phyloP scores from a whole-genome alignment of 2,113 vertebrate genomes.

The Hyperoodon ampullatus region DNA sequence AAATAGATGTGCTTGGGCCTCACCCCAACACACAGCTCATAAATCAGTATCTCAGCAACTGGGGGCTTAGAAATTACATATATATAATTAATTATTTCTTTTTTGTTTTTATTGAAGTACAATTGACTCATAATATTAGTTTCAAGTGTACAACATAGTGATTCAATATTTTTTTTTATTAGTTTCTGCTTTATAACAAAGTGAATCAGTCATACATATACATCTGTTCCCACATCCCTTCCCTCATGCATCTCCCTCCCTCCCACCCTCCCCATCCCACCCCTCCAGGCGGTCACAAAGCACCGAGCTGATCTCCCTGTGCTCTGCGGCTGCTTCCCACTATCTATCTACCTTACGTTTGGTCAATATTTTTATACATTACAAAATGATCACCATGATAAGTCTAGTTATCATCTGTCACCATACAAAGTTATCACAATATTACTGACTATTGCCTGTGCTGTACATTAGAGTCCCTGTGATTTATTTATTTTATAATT shows the following conservation, averaged over 20 bases:
- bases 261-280: no score
- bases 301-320: no score
- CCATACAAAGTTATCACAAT: background rate
- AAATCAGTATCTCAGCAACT: background rate
- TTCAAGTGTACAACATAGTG: background rate
- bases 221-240: no score
- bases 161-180: background rate
- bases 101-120: background rate
- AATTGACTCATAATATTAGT: background rate
- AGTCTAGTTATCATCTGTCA: background rate
- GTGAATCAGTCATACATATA: no score
- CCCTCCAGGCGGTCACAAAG: no score
- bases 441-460: background rate
- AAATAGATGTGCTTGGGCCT: background rate
- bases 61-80: background rate
- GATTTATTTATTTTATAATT: background rate
- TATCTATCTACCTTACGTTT: no score
- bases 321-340: no score
- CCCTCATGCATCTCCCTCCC: no score
- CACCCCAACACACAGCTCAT: background rate
- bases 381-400: background rate
- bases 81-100: background rate
- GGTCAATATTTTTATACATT: background rate
- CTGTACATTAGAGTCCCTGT: background rate
- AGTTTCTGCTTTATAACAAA: no score